Percentiles rank a stretch among this genome's conserved stretches.
These are phyloP conservation scores for Zelostemma sp. DNA, from an alignment of 1,140 invertebrate species.

Conservation along the genomic window DNA sequence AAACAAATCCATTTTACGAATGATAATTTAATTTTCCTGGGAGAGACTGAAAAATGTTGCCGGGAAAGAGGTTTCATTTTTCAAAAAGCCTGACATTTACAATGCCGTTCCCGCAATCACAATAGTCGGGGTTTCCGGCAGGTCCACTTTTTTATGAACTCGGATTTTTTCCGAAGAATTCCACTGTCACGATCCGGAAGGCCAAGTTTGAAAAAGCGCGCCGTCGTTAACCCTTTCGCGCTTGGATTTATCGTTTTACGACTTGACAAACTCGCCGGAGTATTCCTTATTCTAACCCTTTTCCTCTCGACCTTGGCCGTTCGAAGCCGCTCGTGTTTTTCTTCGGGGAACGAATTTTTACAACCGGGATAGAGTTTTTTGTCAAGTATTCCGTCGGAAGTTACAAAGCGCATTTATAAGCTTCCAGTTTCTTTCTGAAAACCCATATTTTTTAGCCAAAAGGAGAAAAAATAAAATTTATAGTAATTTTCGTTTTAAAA, in stretches of 20 bases:
- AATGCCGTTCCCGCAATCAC: too few species aligned
- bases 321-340: conserved; percentile 16
- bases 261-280: conserved; percentile 37
- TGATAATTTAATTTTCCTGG: too few species aligned
- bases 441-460: too few species aligned
- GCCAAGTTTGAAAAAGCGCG: conserved; percentile 26
- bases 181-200: conserved; percentile 22
- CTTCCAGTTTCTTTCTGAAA: not conserved
- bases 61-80: conserved; percentile 4
- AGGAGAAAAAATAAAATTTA: too few species aligned
- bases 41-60: too few species aligned
- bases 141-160: conserved; percentile 35
- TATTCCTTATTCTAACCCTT: conserved; percentile 21
- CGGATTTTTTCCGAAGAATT: conserved; percentile 23
- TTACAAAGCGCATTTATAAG: not conserved
- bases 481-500: too few species aligned
- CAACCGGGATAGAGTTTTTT: not conserved
- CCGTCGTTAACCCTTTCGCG: conserved; percentile 54
- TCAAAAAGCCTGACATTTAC: conserved; percentile 25
- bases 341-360: conserved; percentile 11
- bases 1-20: too few species aligned
- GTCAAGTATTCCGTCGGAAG: conserved; percentile 1
- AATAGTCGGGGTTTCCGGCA: conserved; percentile 31
- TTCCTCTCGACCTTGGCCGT: conserved; percentile 26
- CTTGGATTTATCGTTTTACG: conserved; percentile 60